These are phyloP conservation scores for Ophion costatus DNA, from an alignment of 2,888 invertebrate genomes.

Conservation along the genomic window DNA sequence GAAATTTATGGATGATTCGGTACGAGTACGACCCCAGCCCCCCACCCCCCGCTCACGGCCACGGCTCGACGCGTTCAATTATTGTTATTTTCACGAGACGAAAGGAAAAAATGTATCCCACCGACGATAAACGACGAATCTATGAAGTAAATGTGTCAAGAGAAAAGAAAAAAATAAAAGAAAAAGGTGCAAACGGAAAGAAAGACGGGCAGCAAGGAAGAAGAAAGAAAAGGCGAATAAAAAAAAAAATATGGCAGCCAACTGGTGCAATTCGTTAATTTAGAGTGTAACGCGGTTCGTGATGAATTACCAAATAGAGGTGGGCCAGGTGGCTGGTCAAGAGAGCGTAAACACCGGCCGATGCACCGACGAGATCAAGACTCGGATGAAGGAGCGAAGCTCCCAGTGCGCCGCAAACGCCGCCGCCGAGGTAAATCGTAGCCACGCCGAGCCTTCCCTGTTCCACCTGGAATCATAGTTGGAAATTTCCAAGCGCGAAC, in stretches of 20 bases:
- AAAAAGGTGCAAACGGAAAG: too few relatives aligned
- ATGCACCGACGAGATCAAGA: constrained; percentile 93
- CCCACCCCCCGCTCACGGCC: too few relatives aligned
- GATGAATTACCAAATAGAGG: constrained; percentile 87
- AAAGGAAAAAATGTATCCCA: too few relatives aligned
- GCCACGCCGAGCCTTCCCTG: constrained; percentile 90
- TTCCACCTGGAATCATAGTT: constrained; percentile 85
- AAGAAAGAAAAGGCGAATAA: too few relatives aligned
- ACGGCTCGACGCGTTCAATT: too few relatives aligned
- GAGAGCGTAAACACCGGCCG: constrained; percentile 95
- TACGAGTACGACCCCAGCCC: not conserved
- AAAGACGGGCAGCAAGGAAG: too few relatives aligned
- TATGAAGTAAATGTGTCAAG: too few relatives aligned
- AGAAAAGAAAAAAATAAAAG: too few relatives aligned
- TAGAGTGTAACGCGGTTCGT: too few relatives aligned
- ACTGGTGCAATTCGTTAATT: not conserved
- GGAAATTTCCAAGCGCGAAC: not conserved
- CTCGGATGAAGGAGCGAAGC: constrained; percentile 90
- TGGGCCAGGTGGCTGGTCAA: constrained; percentile 94
- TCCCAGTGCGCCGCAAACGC: constrained; percentile 90
- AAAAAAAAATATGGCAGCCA: not conserved
- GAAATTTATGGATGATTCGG: constrained; percentile 1
- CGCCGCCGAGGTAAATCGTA: constrained; percentile 90
- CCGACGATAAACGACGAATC: too few relatives aligned
- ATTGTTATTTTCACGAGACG: too few relatives aligned